These are phyloP conservation scores for Paramormyrops kingsleyae DNA, from an alignment of 2,113 vertebrate genomes.

Conservation along the genomic window DNA sequence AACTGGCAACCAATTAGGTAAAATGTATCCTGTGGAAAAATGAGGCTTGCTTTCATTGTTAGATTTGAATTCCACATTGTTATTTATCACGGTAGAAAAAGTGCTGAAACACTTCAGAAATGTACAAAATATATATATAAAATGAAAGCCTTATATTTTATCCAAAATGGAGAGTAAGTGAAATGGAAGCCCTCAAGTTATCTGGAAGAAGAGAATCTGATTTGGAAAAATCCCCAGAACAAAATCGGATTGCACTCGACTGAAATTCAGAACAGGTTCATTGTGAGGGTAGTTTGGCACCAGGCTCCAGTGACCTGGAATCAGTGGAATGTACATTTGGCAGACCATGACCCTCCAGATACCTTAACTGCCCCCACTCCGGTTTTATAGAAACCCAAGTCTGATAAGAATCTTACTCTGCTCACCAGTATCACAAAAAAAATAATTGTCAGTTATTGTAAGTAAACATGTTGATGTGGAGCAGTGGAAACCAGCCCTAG, in stretches of 20 bases:
- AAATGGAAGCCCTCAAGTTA: background rate
- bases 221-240: slow-evolving; percentile 17
- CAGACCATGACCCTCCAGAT: background rate
- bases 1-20: slow-evolving; percentile 32
- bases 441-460: background rate
- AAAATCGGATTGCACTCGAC: background rate
- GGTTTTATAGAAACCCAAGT: background rate
- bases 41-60: background rate
- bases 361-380: background rate
- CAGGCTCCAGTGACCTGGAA: background rate
- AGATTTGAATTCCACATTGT: background rate
- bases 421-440: background rate
- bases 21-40: background rate
- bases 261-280: slow-evolving; percentile 6
- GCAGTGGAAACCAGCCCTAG: background rate
- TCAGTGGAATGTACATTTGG: slow-evolving; percentile 24
- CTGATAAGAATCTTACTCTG: background rate
- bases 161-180: background rate
- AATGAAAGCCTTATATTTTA: background rate
- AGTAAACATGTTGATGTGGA: background rate
- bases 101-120: background rate
- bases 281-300: slow-evolving; percentile 10
- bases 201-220: background rate
- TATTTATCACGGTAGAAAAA: background rate
- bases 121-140: background rate